These are phyloP conservation scores for Lasioglossum lativentre DNA, from an alignment of 2,888 invertebrate genomes.

Conservation along the genomic window DNA sequence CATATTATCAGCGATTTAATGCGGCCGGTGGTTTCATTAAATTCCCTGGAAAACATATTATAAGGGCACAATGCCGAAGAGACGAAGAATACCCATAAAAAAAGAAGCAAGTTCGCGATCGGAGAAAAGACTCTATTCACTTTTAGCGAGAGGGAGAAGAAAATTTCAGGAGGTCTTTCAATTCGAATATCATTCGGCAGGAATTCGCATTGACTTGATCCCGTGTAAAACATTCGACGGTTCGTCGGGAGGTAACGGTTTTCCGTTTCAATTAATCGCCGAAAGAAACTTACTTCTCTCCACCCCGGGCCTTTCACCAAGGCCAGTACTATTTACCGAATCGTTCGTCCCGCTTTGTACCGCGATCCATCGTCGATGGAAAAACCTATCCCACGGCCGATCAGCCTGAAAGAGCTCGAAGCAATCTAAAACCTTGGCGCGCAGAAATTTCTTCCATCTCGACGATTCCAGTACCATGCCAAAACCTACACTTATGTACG, in stretches of 20 bases:
- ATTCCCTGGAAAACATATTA: neutral
- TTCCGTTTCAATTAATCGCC: conserved; percentile 54
- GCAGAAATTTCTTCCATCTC: conserved; percentile 57
- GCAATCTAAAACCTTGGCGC: conserved; percentile 58
- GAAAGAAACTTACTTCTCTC: conserved; percentile 28
- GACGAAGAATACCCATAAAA: neutral
- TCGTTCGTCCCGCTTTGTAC: conserved; percentile 37
- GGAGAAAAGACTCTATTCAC: neutral
- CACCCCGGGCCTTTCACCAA: neutral
- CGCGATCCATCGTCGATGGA: conserved; percentile 59
- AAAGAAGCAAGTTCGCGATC: neutral
- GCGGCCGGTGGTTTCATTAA: neutral
- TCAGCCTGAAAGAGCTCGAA: conserved; percentile 58
- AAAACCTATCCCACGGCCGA: conserved; percentile 64
- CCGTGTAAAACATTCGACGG: conserved; percentile 29
- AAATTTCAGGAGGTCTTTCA: neutral
- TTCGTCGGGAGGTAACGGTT: conserved; percentile 2
- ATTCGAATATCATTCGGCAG: neutral
- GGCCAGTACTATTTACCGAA: conserved; percentile 23
- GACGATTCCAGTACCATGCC: conserved; percentile 53
- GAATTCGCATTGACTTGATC: conserved; percentile 10
- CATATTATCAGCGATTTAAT: neutral
- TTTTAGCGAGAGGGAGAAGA: neutral
- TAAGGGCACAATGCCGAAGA: neutral
- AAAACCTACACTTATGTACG: conserved; percentile 45